A percentile compares a stretch with the other conserved stretches of the same genome.
Evolutionary conservation across 2,888 invertebrate genomes (phyloP).

Genomic region (Parascotia fuliginaria): DNA sequence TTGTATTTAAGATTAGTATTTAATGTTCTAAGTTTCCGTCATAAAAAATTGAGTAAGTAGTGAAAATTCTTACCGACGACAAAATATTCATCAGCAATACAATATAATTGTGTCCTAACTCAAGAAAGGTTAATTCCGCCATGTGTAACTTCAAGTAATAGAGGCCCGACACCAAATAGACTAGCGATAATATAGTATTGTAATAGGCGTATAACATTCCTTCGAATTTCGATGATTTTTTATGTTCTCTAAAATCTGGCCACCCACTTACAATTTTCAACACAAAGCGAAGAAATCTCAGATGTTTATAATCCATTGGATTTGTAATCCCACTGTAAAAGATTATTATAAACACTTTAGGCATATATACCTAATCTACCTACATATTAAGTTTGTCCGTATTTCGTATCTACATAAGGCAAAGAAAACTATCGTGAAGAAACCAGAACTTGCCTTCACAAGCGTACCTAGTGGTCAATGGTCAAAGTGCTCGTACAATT

Average conservation of each 20-base stretch:
- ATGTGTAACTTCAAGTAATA: conserved; percentile 30
- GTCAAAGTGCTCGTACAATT: too few relatives aligned
- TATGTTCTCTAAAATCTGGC: conserved; percentile 41
- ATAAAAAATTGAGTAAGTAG: too few relatives aligned
- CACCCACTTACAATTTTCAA: conserved; percentile 42
- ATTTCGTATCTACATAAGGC: too few relatives aligned
- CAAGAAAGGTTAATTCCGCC: conserved; percentile 26
- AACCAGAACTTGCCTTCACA: too few relatives aligned
- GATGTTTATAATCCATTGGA: conserved; percentile 37
- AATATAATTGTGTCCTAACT: conserved; percentile 38
- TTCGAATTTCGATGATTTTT: conserved; percentile 26
- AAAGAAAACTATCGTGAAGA: too few relatives aligned
- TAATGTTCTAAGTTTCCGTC: too few relatives aligned
- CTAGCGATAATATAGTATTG: conserved; percentile 27
- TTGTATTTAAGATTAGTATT: conserved; percentile 19
- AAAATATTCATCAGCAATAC: conserved; percentile 37
- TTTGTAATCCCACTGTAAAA: conserved; percentile 26
- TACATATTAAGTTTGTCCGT: too few relatives aligned
- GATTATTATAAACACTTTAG: too few relatives aligned
- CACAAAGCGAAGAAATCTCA: conserved; percentile 30
- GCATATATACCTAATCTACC: too few relatives aligned
- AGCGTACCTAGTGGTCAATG: too few relatives aligned
- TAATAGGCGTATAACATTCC: conserved; percentile 32
- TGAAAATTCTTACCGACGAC: conserved; percentile 20
- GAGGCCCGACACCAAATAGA: conserved; percentile 24